phyloP scores from a whole-genome alignment of 1,140 invertebrate species.

The Ridgeia piscesae region DNA sequence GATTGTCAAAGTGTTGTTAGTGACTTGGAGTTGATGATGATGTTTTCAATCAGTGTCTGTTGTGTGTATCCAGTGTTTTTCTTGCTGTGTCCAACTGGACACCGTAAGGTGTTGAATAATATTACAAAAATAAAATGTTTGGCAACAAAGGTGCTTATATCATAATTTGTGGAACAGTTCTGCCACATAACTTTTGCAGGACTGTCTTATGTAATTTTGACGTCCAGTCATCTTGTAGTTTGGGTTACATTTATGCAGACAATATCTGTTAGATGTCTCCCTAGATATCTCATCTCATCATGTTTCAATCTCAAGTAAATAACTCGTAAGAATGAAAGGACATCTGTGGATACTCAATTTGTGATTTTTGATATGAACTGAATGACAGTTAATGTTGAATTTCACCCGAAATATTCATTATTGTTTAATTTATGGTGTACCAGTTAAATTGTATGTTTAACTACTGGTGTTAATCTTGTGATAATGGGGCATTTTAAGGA shows the following conservation, averaged over 20 bases:
- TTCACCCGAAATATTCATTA: neutral
- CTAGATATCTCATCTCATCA: neutral
- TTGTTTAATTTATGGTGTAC: slow-evolving; percentile 6
- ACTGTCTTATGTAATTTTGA: neutral
- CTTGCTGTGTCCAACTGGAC: neutral
- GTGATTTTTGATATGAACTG: neutral
- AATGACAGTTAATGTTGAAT: neutral
- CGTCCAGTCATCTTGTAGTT: neutral
- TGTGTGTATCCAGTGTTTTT: neutral
- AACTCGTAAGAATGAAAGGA: neutral
- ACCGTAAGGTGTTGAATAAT: neutral
- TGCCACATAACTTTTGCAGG: neutral
- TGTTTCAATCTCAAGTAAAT: neutral
- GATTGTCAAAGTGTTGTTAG: neutral
- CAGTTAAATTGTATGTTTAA: neutral
- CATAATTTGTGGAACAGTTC: neutral
- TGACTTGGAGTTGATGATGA: neutral
- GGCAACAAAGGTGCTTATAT: neutral
- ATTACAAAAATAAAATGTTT: neutral
- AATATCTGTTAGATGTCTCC: neutral
- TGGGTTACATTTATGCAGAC: neutral
- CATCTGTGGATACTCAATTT: neutral
- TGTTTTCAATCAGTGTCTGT: neutral
- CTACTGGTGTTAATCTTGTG: neutral
- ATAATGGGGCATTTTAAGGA: neutral